These are phyloP conservation scores for Lutjanus argentimaculatus DNA, from an alignment of 2,797 vertebrate genomes.

Conservation along the genomic window DNA sequence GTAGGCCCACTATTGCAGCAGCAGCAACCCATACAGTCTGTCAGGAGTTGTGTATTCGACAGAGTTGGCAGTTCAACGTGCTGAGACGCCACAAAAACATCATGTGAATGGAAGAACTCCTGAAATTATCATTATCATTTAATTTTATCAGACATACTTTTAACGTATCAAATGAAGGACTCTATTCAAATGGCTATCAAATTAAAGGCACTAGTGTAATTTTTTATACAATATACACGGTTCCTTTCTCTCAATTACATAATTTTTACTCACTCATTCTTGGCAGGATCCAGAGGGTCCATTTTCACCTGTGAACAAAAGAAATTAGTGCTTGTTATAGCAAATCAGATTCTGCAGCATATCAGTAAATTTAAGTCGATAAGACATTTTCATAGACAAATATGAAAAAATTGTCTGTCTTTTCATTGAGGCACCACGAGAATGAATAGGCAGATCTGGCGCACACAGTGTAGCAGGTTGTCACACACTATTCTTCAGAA, in stretches of 20 bases:
- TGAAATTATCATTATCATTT: no score
- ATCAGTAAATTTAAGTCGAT: background rate
- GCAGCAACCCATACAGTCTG: no score
- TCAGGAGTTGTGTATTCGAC: no score
- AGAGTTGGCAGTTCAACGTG: no score
- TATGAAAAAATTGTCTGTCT: background rate
- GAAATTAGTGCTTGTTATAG: background rate
- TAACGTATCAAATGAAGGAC: no score
- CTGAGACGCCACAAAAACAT: no score
- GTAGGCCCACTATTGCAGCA: no score
- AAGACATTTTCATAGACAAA: background rate
- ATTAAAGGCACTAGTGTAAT: no score
- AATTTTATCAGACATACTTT: no score
- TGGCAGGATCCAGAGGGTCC: slow-evolving; percentile 74
- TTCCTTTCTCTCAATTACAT: background rate
- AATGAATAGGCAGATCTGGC: background rate
- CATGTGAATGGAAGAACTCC: no score
- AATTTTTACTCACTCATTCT: slow-evolving; percentile 70
- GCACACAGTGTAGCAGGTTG: background rate
- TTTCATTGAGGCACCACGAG: background rate
- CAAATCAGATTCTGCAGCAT: background rate
- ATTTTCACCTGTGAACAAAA: slow-evolving; percentile 64
- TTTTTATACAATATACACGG: background rate
- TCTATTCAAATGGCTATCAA: no score
- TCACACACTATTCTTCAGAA: background rate